Conservation (phyloP, 53 echinoderm and acorn worm species). For the Holothuria scabra region DNA sequence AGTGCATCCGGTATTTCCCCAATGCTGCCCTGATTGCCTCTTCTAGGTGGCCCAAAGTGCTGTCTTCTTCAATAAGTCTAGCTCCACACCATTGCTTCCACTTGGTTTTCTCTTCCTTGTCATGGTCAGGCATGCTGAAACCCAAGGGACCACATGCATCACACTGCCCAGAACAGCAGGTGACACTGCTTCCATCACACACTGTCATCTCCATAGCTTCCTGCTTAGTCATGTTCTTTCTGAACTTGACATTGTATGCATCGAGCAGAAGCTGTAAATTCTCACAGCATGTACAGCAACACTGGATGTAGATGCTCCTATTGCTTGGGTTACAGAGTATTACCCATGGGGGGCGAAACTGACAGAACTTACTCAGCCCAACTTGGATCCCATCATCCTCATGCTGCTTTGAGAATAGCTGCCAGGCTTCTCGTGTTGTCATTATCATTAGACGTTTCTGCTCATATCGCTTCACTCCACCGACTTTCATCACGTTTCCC, state of each 20-base stretch:
- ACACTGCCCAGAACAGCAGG: slow-evolving; percentile 17
- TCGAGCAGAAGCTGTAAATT: slow-evolving; percentile 15
- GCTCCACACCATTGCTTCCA: neutral
- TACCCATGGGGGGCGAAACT: slow-evolving; percentile 42
- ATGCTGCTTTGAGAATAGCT: slow-evolving; percentile 16
- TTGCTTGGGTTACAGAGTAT: slow-evolving; percentile 20
- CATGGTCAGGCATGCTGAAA: slow-evolving; percentile 20
- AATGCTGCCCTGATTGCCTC: neutral
- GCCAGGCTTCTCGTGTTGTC: slow-evolving; percentile 49
- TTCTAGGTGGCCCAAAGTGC: slow-evolving; percentile 17
- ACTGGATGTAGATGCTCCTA: slow-evolving; percentile 16
- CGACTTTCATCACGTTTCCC: slow-evolving; percentile 46
- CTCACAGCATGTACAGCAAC: slow-evolving; percentile 6
- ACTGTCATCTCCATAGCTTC: slow-evolving; percentile 31
- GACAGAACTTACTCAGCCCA: slow-evolving; percentile 35
- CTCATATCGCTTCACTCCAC: slow-evolving; percentile 7
- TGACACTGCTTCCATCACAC: slow-evolving; percentile 29
- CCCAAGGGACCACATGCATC: slow-evolving; percentile 7
- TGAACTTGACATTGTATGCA: slow-evolving; percentile 14
- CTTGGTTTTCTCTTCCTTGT: neutral
- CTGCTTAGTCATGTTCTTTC: neutral
- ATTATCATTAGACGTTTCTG: slow-evolving; percentile 55
- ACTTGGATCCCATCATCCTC: slow-evolving; percentile 25
- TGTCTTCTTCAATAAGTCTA: neutral
- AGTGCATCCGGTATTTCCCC: slow-evolving; percentile 1